Percentiles rank a stretch among this genome's conserved stretches.
These are phyloP conservation scores for Siniperca knerii DNA, from an alignment of 2,113 vertebrate species.

Conservation along the genomic window DNA sequence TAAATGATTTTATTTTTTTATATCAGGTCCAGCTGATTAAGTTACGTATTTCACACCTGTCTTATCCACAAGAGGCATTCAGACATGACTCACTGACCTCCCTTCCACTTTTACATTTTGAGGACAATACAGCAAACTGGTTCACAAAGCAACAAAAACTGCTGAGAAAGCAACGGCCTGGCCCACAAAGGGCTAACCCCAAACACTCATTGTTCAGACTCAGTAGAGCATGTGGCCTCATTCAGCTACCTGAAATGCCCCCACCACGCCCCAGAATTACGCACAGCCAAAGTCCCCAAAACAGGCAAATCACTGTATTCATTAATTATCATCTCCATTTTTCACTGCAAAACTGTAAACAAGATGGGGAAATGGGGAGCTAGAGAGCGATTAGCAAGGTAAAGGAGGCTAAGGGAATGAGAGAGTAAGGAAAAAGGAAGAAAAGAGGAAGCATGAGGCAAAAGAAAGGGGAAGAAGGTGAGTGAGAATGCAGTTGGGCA, in stretches of 20 bases:
- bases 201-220: conserved; percentile 64
- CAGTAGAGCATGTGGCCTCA: conserved; percentile 75
- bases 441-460: conserved; percentile 12
- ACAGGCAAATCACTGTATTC: conserved; percentile 77
- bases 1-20: background rate
- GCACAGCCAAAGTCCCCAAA: conserved; percentile 66
- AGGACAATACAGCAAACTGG: background rate
- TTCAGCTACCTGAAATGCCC: conserved; percentile 81
- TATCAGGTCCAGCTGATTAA: background rate
- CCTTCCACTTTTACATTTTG: background rate
- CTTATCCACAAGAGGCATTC: background rate
- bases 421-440: conserved; percentile 17
- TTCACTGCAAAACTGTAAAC: conserved; percentile 85
- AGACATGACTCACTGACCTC: conserved; percentile 8
- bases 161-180: background rate
- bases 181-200: conserved; percentile 39
- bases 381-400: conserved; percentile 64
- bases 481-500: conserved; percentile 10
- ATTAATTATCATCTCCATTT: conserved; percentile 90
- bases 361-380: conserved; percentile 73
- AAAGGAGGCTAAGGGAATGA: conserved; percentile 51
- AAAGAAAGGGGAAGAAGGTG: conserved; percentile 32
- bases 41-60: background rate
- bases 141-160: conserved; percentile 21
- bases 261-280: conserved; percentile 74